Evolutionary conservation across 2,888 invertebrate species (phyloP).

Genomic region (Folsomia manolachei): DNA sequence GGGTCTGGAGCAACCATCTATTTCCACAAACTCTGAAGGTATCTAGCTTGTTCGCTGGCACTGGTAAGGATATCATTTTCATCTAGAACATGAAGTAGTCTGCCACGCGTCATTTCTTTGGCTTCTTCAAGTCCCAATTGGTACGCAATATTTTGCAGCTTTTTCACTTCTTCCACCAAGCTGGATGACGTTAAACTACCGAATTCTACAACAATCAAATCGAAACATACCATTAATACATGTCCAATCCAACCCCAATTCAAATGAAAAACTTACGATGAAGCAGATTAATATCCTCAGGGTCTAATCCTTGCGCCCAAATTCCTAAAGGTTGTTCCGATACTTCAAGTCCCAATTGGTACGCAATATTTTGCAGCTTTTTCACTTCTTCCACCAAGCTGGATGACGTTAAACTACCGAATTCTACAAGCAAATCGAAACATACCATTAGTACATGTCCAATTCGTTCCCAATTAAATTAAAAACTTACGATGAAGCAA

Average conservation of each 20-base stretch:
- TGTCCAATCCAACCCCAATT: background rate
- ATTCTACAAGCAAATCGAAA: slow-evolving; percentile 54
- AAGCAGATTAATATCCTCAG: slow-evolving; percentile 71
- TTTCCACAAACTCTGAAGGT: slow-evolving; percentile 41
- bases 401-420: slow-evolving; percentile 68
- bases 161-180: slow-evolving; percentile 87
- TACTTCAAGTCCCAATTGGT: slow-evolving; percentile 85
- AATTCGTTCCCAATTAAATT: background rate
- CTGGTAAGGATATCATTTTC: slow-evolving; percentile 27
- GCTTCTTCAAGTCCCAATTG: slow-evolving; percentile 91
- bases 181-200: slow-evolving; percentile 71
- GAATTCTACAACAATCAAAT: slow-evolving; percentile 55
- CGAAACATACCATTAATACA: background rate
- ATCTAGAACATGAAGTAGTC: slow-evolving; percentile 76
- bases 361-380: slow-evolving; percentile 88
- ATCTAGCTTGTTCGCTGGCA: slow-evolving; percentile 38
- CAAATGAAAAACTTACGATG: slow-evolving; percentile 71
- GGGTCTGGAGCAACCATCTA: no score
- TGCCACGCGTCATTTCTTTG: slow-evolving; percentile 93
- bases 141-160: slow-evolving; percentile 90
- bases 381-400: slow-evolving; percentile 89
- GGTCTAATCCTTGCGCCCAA: slow-evolving; percentile 68
- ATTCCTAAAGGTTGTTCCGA: slow-evolving; percentile 61
- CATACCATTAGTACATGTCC: background rate
- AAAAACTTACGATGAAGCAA: slow-evolving; percentile 74